phyloP scores from a whole-genome alignment of 1,140 invertebrate species.

The Drosophila nigrodunni region DNA sequence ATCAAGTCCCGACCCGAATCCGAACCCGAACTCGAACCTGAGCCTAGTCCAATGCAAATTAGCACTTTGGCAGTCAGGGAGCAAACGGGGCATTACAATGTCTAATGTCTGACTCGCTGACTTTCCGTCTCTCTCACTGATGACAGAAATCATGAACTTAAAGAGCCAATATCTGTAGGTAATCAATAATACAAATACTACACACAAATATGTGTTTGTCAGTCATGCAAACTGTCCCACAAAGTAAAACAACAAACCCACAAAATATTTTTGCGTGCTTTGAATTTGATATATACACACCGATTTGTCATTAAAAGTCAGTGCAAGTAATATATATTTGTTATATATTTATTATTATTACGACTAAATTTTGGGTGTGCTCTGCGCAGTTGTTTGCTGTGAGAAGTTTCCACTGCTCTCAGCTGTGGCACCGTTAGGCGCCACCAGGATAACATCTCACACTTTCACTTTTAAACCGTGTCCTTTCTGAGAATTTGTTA shows the following conservation, averaged over 20 bases:
- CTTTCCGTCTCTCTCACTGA: neutral
- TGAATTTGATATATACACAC: slow-evolving; percentile 59
- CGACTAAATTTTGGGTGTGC: slow-evolving; percentile 51
- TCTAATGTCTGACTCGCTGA: slow-evolving; percentile 61
- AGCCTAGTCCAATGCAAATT: slow-evolving; percentile 61
- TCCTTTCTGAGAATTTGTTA: slow-evolving; percentile 49
- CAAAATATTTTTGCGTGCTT: slow-evolving; percentile 69
- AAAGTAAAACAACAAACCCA: slow-evolving; percentile 41
- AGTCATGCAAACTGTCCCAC: slow-evolving; percentile 65
- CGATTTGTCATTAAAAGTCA: slow-evolving; percentile 69
- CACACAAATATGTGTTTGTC: slow-evolving; percentile 50
- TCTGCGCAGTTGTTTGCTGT: slow-evolving; percentile 42
- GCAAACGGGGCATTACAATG: slow-evolving; percentile 56
- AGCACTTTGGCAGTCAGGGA: slow-evolving; percentile 43
- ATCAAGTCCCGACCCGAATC: slow-evolving; percentile 59
- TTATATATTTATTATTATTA: slow-evolving; percentile 71
- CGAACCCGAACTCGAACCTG: slow-evolving; percentile 14
- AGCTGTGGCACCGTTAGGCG: slow-evolving; percentile 45
- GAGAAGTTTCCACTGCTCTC: slow-evolving; percentile 3
- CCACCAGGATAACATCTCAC: slow-evolving; percentile 51
- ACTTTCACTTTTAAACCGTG: slow-evolving; percentile 62
- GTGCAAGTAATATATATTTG: slow-evolving; percentile 36
- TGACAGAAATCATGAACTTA: slow-evolving; percentile 40
- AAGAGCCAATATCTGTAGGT: slow-evolving; percentile 63
- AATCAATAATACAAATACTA: slow-evolving; percentile 66